phyloP scores from a whole-genome alignment of 2,888 invertebrate genomes.

The Sialis fuliginosa region DNA sequence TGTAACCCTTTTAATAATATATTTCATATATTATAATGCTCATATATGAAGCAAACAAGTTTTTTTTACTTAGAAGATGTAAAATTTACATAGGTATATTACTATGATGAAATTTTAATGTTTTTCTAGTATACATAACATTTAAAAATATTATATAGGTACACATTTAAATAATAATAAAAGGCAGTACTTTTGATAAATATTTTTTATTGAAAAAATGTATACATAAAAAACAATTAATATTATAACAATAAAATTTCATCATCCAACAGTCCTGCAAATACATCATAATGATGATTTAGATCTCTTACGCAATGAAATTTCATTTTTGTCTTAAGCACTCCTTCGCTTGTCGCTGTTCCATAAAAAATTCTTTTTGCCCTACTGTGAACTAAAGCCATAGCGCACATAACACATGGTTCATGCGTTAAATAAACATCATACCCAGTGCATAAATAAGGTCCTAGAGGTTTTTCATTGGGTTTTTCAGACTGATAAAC shows the following conservation, averaged over 20 bases:
- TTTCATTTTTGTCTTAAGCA: constrained; percentile 49
- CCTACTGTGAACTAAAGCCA: constrained; percentile 88
- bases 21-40: too few relatives aligned
- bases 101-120: too few relatives aligned
- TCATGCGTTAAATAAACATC: constrained; percentile 68
- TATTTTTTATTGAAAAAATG: background rate
- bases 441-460: constrained; percentile 78
- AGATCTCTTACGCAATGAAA: constrained; percentile 61
- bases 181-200: background rate
- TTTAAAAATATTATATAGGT: background rate
- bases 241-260: constrained; percentile 12
- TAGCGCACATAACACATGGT: constrained; percentile 89
- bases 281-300: constrained; percentile 88
- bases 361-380: constrained; percentile 66
- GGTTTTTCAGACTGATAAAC: constrained; percentile 22
- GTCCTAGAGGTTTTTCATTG: constrained; percentile 28
- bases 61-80: too few relatives aligned
- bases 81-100: too few relatives aligned
- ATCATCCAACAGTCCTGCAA: constrained; percentile 36
- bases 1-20: too few relatives aligned
- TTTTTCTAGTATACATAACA: background rate
- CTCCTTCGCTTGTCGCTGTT: constrained; percentile 39
- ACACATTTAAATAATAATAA: too few relatives aligned
- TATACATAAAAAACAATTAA: background rate
- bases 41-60: too few relatives aligned